Evolutionary conservation across 2,113 vertebrate genomes (phyloP), one percentile per base, ranked within the genome.

Genomic region (Ailurus styani): DNA sequence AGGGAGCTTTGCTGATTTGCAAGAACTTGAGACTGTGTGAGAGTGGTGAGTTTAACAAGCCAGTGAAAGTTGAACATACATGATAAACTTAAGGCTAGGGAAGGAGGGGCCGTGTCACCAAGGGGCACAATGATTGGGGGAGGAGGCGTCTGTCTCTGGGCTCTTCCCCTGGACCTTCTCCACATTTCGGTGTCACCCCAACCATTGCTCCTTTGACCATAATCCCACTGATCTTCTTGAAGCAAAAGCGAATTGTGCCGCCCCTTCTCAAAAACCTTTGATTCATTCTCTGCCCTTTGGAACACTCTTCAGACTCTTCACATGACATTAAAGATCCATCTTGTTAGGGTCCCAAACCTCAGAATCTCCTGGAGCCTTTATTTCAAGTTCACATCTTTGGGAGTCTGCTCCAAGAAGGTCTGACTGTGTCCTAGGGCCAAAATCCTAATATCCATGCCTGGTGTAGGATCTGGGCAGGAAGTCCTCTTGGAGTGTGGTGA

Each of bases 281-380:
- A 88, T 42, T 89, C 5, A n/a, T 60, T 17, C 7, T 2, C 70
- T 47, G 37, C 17, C 18, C 29, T 96, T 82, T 34, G 57, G 77
- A 91, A 85, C 45, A 21, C 25, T 47, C 20, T 88, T 75, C 45
- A 82, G 12, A 55, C 11, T 60, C 37, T 88, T n/a, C 78, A 29
- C 7, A 0, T 83, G 54, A 79, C 27, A n/a, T 62, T 73, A 42
- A 55, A 40, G 42, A 66, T 52, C 15, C 37, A 50, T 25, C 31
- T 42, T 45, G 27, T 45, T 66, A 85, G 18, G 42, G 21, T 54
- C 27, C 14, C 73, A 55, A 64, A 87, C 18, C 50, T 79, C 60
- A 92, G 31, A 50, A 55, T 90, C 66, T 87, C n/a, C 60, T 77
- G 31, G 15, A 42, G 42, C 52, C 42, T 97, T 83, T 75, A 37